phyloP scores from a whole-genome alignment of 2,113 vertebrate genomes.

The Channa argus region DNA sequence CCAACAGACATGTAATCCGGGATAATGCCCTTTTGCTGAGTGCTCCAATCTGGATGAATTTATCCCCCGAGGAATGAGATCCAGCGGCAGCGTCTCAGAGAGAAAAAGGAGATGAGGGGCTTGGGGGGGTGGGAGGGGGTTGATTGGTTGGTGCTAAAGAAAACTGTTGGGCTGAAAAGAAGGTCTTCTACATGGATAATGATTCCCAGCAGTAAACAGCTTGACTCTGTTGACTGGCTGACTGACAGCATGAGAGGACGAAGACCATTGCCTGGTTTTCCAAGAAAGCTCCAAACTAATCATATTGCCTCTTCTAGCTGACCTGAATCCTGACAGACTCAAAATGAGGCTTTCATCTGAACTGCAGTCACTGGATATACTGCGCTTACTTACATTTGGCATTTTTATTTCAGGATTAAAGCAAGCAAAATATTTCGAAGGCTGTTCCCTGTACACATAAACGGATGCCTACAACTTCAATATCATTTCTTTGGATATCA shows the following conservation, averaged over 20 bases:
- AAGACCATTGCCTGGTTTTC: slow-evolving; percentile 72
- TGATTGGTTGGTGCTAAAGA: slow-evolving; percentile 73
- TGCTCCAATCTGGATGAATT: slow-evolving; percentile 86
- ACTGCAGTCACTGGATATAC: slow-evolving; percentile 36
- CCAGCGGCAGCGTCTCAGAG: slow-evolving; percentile 65
- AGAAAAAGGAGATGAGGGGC: slow-evolving; percentile 56
- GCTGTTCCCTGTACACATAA: background rate
- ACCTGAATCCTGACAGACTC: slow-evolving; percentile 70
- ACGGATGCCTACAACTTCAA: background rate
- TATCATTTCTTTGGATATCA: background rate
- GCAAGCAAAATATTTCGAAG: background rate
- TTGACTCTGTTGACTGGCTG: slow-evolving; percentile 73
- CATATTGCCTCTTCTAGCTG: slow-evolving; percentile 45
- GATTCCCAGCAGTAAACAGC: slow-evolving; percentile 76
- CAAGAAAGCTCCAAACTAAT: slow-evolving; percentile 71
- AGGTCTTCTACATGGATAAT: slow-evolving; percentile 71
- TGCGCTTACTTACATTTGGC: slow-evolving; percentile 1
- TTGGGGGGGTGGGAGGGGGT: slow-evolving; percentile 18
- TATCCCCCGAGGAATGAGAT: slow-evolving; percentile 78
- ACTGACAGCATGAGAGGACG: slow-evolving; percentile 48
- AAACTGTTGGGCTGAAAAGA: slow-evolving; percentile 60
- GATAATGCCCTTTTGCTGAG: slow-evolving; percentile 86
- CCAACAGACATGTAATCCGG: slow-evolving; percentile 84
- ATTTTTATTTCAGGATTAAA: slow-evolving; percentile 10
- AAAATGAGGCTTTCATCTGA: slow-evolving; percentile 53